Conservation (phyloP, 2,888 invertebrate genomes). For the Chymomyza amoena region DNA sequence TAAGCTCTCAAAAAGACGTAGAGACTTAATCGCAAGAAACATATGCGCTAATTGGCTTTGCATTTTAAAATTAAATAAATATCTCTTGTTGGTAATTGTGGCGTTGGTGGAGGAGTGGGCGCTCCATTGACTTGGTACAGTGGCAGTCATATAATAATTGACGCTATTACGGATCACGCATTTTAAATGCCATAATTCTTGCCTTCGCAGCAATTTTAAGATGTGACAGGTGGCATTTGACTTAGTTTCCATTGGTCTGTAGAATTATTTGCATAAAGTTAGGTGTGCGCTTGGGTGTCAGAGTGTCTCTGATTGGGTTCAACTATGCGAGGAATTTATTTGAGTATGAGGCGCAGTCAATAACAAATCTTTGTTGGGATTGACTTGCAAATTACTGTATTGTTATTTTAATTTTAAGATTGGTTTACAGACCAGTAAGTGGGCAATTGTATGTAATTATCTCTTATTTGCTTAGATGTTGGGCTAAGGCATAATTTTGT, state of each 20-base stretch:
- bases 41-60: slow-evolving; percentile 51
- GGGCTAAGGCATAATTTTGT: too few relatives aligned
- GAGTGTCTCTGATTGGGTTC: neutral
- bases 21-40: neutral
- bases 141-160: slow-evolving; percentile 31
- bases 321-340: neutral
- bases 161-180: slow-evolving; percentile 23
- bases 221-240: slow-evolving; percentile 32
- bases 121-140: slow-evolving; percentile 28
- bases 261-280: neutral
- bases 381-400: neutral
- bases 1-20: slow-evolving; percentile 31
- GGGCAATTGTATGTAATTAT: too few relatives aligned
- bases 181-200: slow-evolving; percentile 12
- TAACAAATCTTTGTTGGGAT: neutral
- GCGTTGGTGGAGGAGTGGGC: slow-evolving; percentile 30
- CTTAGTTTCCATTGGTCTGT: neutral
- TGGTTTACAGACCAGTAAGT: too few relatives aligned
- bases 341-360: neutral
- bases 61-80: neutral
- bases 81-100: neutral
- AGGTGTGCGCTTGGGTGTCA: neutral
- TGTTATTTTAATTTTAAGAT: too few relatives aligned
- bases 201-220: slow-evolving; percentile 25
- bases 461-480: too few relatives aligned